A percentile compares a stretch with the other conserved stretches of the same genome.
These are phyloP conservation scores for Polyploca ridens DNA, from an alignment of 2,888 invertebrate species.

Conservation along the genomic window DNA sequence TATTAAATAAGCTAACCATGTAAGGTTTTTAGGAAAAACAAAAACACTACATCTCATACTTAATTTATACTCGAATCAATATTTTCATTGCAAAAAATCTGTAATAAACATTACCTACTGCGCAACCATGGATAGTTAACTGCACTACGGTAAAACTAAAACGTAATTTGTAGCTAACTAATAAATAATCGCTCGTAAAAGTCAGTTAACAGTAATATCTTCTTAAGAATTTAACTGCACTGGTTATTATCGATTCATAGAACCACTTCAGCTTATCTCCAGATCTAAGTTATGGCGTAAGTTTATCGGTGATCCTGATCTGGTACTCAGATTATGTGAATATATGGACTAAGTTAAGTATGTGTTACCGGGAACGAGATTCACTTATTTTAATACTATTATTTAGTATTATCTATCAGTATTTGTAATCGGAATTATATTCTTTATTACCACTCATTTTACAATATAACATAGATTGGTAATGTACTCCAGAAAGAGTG, in stretches of 20 bases:
- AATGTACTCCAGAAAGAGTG: neutral
- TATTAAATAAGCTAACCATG: too few species aligned
- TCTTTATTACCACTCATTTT: too few species aligned
- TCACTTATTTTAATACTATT: neutral
- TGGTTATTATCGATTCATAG: constrained; percentile 7
- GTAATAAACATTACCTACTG: too few species aligned
- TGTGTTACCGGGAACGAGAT: neutral
- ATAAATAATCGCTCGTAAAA: constrained; percentile 17
- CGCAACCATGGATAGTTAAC: too few species aligned
- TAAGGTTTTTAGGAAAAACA: too few species aligned
- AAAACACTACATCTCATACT: too few species aligned
- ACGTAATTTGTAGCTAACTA: constrained; percentile 13
- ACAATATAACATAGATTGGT: neutral
- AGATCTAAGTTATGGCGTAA: constrained; percentile 6
- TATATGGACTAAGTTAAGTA: neutral
- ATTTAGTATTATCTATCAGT: neutral
- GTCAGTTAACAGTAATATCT: constrained; percentile 11
- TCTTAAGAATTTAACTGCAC: neutral
- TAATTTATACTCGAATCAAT: too few species aligned
- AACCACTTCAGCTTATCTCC: neutral
- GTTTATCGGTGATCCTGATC: constrained; percentile 1
- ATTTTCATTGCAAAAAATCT: too few species aligned
- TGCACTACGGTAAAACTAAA: too few species aligned
- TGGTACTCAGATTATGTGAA: neutral
- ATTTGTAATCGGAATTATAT: too few species aligned